A percentile compares a stretch with the other conserved stretches of the same genome.
These are phyloP conservation scores for Mycteria americana DNA, from an alignment of 2,797 vertebrate species.

Conservation along the genomic window DNA sequence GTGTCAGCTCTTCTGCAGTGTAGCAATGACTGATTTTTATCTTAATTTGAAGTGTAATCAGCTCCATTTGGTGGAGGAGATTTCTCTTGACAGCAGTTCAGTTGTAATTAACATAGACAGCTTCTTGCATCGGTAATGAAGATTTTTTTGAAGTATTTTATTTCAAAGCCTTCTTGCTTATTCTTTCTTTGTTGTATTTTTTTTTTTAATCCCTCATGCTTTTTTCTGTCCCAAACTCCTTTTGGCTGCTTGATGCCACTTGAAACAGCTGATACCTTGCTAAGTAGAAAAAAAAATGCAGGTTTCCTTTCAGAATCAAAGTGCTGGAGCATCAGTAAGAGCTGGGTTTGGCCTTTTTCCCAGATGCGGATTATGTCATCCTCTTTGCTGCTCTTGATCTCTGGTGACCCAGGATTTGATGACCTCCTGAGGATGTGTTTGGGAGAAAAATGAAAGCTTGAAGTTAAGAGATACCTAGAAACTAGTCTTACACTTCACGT, in stretches of 20 bases:
- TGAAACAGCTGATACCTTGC: background rate
- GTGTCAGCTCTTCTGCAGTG: background rate
- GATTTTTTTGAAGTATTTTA: background rate
- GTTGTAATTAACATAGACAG: background rate
- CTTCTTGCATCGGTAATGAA: background rate
- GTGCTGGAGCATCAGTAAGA: background rate
- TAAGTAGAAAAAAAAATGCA: background rate
- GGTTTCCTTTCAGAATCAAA: background rate
- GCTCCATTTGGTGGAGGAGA: background rate
- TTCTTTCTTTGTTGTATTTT: background rate
- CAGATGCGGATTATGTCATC: background rate
- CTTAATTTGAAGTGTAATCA: background rate
- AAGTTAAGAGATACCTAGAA: background rate
- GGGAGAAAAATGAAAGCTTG: background rate
- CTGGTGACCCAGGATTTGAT: background rate
- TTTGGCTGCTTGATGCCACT: background rate
- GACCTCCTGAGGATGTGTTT: background rate
- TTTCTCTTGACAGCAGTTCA: background rate
- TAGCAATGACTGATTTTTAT: background rate
- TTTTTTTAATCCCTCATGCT: background rate
- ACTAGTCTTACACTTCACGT: background rate
- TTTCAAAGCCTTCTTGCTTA: background rate
- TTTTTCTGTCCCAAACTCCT: background rate
- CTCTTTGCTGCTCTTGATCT: background rate
- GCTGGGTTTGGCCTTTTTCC: background rate